These are phyloP conservation scores for Neotoma lepida DNA, from an alignment of 2,113 vertebrate genomes.

Conservation along the genomic window DNA sequence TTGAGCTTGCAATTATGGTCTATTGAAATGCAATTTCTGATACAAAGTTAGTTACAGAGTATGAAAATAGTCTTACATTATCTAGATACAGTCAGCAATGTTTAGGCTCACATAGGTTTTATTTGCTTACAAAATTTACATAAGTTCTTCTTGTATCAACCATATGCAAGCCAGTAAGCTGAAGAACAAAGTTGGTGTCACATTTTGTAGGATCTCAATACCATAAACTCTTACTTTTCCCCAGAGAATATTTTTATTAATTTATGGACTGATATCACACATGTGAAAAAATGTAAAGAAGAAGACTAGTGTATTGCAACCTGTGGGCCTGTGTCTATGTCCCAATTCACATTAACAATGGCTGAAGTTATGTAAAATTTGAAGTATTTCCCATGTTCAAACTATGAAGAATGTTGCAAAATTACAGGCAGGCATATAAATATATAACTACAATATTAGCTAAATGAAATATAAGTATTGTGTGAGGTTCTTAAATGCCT, in stretches of 20 bases:
- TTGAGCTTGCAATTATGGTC: not conserved
- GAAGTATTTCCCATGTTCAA: not conserved
- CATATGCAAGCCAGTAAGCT: not conserved
- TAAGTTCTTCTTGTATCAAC: not conserved
- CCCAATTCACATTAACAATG: not conserved
- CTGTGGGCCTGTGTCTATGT: not conserved
- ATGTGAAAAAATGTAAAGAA: slow-evolving; percentile 4
- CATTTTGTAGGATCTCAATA: not conserved
- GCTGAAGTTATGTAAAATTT: not conserved
- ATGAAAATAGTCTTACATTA: not conserved
- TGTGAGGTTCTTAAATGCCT: not conserved
- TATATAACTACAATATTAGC: not conserved
- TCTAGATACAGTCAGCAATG: not conserved
- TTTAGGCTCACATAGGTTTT: not conserved
- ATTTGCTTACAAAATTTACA: slow-evolving; percentile 1
- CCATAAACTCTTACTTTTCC: not conserved
- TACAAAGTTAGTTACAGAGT: not conserved
- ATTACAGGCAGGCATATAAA: not conserved
- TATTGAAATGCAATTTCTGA: not conserved
- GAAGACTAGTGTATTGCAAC: not conserved
- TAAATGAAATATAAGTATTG: not conserved
- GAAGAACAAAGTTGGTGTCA: not conserved
- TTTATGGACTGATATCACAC: not conserved
- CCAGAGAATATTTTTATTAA: not conserved
- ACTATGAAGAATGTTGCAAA: not conserved